Base-by-base conservation (phyloP, 2,113 vertebrate species). In the Gymnarchus niloticus region DNA sequence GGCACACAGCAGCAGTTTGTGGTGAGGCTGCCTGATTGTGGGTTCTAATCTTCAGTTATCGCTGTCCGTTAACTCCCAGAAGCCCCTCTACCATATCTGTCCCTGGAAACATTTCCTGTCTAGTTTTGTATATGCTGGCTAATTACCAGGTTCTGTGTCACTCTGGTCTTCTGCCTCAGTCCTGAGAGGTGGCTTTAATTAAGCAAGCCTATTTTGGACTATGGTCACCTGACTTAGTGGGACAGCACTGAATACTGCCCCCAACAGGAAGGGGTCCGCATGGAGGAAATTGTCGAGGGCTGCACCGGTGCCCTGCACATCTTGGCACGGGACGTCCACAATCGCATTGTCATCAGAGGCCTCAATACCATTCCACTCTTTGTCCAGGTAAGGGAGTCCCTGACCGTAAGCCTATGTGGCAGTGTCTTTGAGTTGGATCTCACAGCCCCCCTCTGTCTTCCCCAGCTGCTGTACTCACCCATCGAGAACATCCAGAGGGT, bases 401-500 rank as follows among this genome's bases (percentile, higher is more conserved):
- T 6, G 5, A 3, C n/a, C 33, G 3, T 33, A n/a, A 21, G 14
- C 17, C 41, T 59, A 0, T 23, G 56, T 87, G 6, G 21, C 56
- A 83, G 6, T 51, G 19, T 54, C 10, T 33, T 51, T 51, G 12
- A 23, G 12, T 65, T 25, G n/a, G 37, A 17, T 23, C 83, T 85
- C 59, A 77, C 46, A 3, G 59, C 44, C 9, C 6, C 6, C 51
- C 28, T 25, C 10, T 25, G 3, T 21, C 37, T 7, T 25, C 21
- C 19, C 28, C 86, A 99, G 98, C 89, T 99, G 93, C 95, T 99
- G 85, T 99, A 99, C 91, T 99, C 98, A 85, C 98, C 98, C 73
- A 98, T 99, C 21, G 98, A 99, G 92, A 99, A 99, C 28, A 99
- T 99, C 92, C 98, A 99, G 91, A 96, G 98, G 90, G 98, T 99